Evolutionary conservation across 2,113 vertebrate genomes (phyloP).

Genomic region (Cichladusa arquata): DNA sequence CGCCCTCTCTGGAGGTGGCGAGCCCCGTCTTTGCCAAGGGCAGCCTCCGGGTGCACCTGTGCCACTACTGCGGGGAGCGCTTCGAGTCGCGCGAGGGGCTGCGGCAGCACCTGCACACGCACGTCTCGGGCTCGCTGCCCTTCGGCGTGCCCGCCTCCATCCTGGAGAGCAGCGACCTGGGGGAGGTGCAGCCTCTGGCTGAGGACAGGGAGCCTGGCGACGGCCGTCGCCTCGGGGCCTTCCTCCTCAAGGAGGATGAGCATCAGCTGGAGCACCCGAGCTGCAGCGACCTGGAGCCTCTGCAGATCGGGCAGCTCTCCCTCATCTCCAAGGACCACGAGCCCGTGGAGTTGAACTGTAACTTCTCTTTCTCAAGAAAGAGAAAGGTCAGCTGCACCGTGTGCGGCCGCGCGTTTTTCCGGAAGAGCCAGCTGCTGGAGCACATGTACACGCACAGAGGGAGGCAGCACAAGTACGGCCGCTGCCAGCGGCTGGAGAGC

Average conservation of each 20-base stretch:
- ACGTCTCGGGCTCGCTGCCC: constrained; percentile 80
- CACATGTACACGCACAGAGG: constrained; percentile 93
- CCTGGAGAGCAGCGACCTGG: constrained; percentile 80
- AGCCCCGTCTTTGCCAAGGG: constrained; percentile 74
- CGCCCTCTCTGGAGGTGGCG: constrained; percentile 63
- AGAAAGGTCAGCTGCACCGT: constrained; percentile 89
- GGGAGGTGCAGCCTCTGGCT: constrained; percentile 74
- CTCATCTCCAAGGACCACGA: constrained; percentile 82
- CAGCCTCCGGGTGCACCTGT: constrained; percentile 76
- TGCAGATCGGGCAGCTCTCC: constrained; percentile 84
- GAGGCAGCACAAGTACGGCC: constrained; percentile 81
- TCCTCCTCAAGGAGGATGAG: constrained; percentile 67
- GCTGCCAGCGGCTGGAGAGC: constrained; percentile 82
- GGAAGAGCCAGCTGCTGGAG: constrained; percentile 91
- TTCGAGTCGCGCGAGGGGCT: constrained; percentile 84
- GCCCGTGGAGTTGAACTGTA: constrained; percentile 83
- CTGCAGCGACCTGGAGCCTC: constrained; percentile 77
- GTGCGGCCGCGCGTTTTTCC: constrained; percentile 86
- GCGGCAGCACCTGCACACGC: constrained; percentile 88
- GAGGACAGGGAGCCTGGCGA: constrained; percentile 65
- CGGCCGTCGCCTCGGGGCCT: constrained; percentile 63
- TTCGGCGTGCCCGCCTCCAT: constrained; percentile 79
- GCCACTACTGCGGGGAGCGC: constrained; percentile 91
- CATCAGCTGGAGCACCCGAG: constrained; percentile 68
- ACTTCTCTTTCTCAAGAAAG: constrained; percentile 86